These are phyloP conservation scores for Polymixis flavicincta DNA, from an alignment of 2,888 invertebrate species.

Conservation along the genomic window DNA sequence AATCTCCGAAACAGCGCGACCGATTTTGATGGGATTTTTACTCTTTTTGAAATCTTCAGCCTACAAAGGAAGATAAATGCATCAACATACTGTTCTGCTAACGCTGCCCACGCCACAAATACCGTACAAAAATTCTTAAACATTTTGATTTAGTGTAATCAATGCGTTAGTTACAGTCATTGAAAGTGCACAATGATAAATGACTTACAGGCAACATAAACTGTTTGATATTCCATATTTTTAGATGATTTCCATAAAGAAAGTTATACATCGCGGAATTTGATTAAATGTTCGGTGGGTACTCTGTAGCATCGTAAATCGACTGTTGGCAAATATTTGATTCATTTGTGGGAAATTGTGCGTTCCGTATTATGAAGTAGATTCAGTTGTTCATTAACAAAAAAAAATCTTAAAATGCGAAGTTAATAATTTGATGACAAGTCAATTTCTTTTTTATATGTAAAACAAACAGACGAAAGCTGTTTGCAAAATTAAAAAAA, in stretches of 20 bases:
- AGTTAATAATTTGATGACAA: not conserved
- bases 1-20: no score
- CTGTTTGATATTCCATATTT: constrained; percentile 43
- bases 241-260: constrained; percentile 61
- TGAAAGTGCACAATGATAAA: constrained; percentile 44
- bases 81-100: not conserved
- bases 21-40: no score
- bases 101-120: not conserved
- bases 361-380: not conserved
- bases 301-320: constrained; percentile 11
- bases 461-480: not conserved
- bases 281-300: constrained; percentile 16
- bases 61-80: not conserved
- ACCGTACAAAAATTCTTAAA: not conserved
- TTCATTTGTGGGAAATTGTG: not conserved
- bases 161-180: constrained; percentile 42
- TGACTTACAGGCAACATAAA: constrained; percentile 26
- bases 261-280: constrained; percentile 53
- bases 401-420: not conserved
- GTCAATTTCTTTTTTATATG: no score
- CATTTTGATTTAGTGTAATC: constrained; percentile 17
- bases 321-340: constrained; percentile 28
- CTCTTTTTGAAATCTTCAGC: not conserved
- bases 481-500: not conserved
- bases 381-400: not conserved